phyloP scores from a whole-genome alignment of 2,797 vertebrate genomes.

The Oryzias sinensis region DNA sequence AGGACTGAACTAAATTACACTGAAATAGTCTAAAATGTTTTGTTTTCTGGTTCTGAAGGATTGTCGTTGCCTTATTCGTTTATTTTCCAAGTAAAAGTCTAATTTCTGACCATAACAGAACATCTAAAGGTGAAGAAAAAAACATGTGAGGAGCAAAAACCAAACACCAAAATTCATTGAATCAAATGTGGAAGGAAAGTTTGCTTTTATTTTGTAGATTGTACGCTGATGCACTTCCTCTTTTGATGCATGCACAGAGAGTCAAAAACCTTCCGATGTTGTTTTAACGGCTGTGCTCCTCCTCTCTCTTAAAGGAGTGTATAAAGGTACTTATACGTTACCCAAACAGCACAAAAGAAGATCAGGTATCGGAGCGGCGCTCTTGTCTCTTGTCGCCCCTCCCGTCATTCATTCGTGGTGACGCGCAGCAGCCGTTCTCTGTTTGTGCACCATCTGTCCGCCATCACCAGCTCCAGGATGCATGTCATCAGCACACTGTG shows the following conservation, averaged over 20 bases:
- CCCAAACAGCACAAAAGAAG: conserved; percentile 85
- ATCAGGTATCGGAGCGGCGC: conserved; percentile 81
- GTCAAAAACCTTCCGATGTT: conserved; percentile 28
- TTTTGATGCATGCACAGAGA: too few relatives aligned
- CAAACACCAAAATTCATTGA: too few relatives aligned
- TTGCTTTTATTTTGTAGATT: too few relatives aligned
- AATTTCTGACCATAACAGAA: conserved; percentile 66
- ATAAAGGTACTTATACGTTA: conserved; percentile 84
- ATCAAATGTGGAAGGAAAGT: too few relatives aligned
- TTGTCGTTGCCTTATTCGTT: too few relatives aligned
- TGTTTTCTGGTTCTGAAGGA: too few relatives aligned
- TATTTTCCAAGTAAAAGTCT: too few relatives aligned
- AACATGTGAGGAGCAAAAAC: background rate
- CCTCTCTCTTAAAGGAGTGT: conserved; percentile 83
- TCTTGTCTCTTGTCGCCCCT: background rate
- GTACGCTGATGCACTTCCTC: too few relatives aligned
- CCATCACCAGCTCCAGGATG: conserved; percentile 63
- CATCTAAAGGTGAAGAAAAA: conserved; percentile 14
- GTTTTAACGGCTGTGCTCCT: conserved; percentile 77
- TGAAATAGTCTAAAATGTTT: too few relatives aligned
- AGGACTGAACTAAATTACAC: too few relatives aligned
- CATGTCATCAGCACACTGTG: conserved; percentile 72
- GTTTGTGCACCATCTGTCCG: conserved; percentile 59
- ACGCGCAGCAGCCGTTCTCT: conserved; percentile 69
- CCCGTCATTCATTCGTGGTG: conserved; percentile 69